These are phyloP conservation scores for Acanthosepion lycidas DNA, from an alignment of 2,888 invertebrate species.

Conservation along the genomic window DNA sequence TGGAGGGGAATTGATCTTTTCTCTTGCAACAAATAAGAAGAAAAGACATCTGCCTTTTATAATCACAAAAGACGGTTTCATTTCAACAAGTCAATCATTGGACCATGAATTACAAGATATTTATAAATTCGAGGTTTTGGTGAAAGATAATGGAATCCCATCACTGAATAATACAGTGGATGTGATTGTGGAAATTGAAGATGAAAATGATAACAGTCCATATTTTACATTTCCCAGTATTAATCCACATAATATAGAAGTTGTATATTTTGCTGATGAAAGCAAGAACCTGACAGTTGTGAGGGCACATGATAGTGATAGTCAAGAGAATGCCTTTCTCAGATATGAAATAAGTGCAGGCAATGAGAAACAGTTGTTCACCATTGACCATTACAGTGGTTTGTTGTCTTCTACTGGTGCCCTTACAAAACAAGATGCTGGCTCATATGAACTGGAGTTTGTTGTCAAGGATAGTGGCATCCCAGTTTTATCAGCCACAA, in stretches of 20 bases:
- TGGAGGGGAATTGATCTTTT: not conserved
- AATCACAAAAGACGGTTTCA: not conserved
- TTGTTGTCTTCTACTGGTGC: not conserved
- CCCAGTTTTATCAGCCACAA: not conserved
- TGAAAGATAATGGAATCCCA: not conserved
- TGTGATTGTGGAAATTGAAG: not conserved
- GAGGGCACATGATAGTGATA: not conserved
- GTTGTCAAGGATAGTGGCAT: not conserved
- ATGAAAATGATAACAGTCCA: conserved; percentile 2
- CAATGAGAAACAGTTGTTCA: not conserved
- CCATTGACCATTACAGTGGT: not conserved
- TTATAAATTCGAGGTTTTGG: not conserved
- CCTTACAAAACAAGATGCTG: not conserved
- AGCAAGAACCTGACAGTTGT: not conserved
- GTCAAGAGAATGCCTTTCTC: not conserved
- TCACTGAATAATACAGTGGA: not conserved
- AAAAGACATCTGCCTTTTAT: not conserved
- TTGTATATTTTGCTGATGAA: not conserved
- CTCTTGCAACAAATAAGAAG: not conserved
- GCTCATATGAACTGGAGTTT: conserved; percentile 2
- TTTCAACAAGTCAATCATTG: not conserved
- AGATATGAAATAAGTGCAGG: not conserved
- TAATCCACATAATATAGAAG: not conserved
- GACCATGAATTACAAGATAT: not conserved
- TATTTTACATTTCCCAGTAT: not conserved